Percentiles rank a stretch among this genome's conserved stretches.
Evolutionary conservation across 37 sponge, comb jelly and placozoan genomes (phyloP).

Genomic region (Bolinopsis microptera): DNA sequence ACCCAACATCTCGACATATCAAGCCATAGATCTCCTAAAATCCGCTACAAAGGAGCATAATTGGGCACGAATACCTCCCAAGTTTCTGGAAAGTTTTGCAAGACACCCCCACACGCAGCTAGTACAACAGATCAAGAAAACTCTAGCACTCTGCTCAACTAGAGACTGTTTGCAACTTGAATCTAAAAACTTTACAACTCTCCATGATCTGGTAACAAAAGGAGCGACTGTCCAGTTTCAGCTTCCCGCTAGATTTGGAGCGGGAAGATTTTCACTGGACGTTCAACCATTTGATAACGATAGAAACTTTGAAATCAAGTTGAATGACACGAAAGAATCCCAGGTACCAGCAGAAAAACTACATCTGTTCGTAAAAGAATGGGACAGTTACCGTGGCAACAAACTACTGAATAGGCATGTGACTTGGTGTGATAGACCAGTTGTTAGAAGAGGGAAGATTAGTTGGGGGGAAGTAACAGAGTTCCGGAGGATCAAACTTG

Average conservation of each 20-base stretch:
- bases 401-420: neutral
- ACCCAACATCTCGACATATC: neutral
- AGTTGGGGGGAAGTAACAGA: neutral
- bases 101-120: constrained; percentile 23
- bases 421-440: neutral
- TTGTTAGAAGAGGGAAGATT: neutral
- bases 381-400: constrained; percentile 6
- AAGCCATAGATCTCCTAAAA: neutral
- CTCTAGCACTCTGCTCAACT: neutral
- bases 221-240: neutral
- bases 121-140: neutral
- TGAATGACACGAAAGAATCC: neutral
- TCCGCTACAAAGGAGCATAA: neutral
- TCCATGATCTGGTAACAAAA: neutral
- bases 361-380: neutral
- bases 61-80: neutral
- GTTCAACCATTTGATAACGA: neutral
- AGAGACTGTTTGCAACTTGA: neutral
- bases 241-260: neutral
- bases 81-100: constrained; percentile 4
- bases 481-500: constrained; percentile 18
- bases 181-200: neutral
- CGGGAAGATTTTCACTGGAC: neutral
- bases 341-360: neutral
- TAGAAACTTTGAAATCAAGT: neutral